These are phyloP conservation scores for Dione vanillae DNA, from an alignment of 2,888 invertebrate species.

Conservation along the genomic window DNA sequence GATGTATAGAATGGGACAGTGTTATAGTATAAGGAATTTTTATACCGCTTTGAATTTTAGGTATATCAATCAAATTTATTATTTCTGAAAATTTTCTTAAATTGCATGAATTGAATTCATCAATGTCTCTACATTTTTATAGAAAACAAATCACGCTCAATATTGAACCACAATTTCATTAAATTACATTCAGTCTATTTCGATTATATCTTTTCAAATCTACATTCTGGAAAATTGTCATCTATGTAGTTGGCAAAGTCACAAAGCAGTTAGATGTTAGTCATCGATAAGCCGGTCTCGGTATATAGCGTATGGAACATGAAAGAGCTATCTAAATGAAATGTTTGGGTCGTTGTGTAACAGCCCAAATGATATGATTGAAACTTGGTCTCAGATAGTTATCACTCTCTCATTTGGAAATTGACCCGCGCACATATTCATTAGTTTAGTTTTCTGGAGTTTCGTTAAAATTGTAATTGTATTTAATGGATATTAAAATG, in stretches of 20 bases:
- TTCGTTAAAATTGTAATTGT: not conserved
- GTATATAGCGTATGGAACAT: conserved; percentile 55
- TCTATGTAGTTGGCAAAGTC: conserved; percentile 51
- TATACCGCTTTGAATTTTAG: no score
- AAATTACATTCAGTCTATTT: conserved; percentile 20
- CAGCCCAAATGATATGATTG: conserved; percentile 75
- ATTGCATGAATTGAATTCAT: no score
- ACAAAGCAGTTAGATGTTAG: conserved; percentile 51
- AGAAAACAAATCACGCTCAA: not conserved
- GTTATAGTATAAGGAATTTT: no score
- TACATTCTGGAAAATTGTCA: conserved; percentile 48
- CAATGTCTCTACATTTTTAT: not conserved
- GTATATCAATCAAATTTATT: no score
- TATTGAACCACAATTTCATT: not conserved
- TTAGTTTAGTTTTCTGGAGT: conserved; percentile 28
- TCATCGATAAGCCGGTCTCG: conserved; percentile 59
- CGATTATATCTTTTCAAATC: conserved; percentile 42
- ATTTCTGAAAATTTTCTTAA: no score
- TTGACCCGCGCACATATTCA: conserved; percentile 56
- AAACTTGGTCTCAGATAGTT: conserved; percentile 72
- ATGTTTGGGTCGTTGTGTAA: conserved; percentile 65
- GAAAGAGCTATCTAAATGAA: conserved; percentile 63
- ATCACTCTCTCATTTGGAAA: conserved; percentile 70
- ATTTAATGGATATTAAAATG: not conserved
- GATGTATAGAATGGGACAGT: no score